A percentile compares a stretch with the other conserved stretches of the same genome.
These are phyloP conservation scores for Meloidogyne hapla DNA, from an alignment of 1,140 invertebrate genomes.

Conservation along the genomic window DNA sequence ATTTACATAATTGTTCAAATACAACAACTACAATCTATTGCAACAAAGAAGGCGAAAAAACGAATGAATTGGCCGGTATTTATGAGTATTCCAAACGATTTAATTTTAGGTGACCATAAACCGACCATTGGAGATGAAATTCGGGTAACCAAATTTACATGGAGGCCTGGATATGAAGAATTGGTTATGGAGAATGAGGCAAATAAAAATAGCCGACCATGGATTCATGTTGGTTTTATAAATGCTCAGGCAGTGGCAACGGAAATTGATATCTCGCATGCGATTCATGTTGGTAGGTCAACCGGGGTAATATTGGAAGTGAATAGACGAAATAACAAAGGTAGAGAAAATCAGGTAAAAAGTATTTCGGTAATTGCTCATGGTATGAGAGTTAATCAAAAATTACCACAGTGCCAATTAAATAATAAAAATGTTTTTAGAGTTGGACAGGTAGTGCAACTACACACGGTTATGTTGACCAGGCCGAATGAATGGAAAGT, in stretches of 20 bases:
- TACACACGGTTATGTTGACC: not conserved
- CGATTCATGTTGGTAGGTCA: not conserved
- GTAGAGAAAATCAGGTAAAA: not conserved
- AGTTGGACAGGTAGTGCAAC: not conserved
- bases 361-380: not conserved
- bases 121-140: constrained; percentile 1
- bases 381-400: not conserved
- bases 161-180: not conserved
- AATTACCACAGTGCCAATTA: not conserved
- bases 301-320: not conserved
- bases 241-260: constrained; percentile 3
- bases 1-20: constrained; percentile 3
- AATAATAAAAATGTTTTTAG: constrained; percentile 1
- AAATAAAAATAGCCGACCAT: not conserved
- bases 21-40: not conserved
- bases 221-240: constrained; percentile 1
- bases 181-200: not conserved
- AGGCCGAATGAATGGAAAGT: not conserved
- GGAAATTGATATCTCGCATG: not conserved
- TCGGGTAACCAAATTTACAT: not conserved
- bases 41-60: not conserved
- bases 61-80: not conserved
- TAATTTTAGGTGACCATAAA: not conserved
- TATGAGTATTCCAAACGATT: constrained; percentile 6
- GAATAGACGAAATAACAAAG: not conserved